These are phyloP conservation scores for Marronus borbonicus DNA, from an alignment of 2,888 invertebrate genomes.

Conservation along the genomic window DNA sequence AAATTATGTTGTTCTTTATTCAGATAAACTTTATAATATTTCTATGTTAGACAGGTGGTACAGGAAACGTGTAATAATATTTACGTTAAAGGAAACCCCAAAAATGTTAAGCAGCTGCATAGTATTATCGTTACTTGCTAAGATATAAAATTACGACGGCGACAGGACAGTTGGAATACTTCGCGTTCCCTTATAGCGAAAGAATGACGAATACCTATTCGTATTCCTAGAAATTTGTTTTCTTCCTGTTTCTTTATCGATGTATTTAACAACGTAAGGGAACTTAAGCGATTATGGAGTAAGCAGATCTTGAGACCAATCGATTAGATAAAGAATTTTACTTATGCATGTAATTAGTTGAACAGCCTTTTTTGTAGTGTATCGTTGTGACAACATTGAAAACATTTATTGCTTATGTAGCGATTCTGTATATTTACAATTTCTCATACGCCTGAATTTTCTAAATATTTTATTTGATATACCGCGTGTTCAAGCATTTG, in stretches of 20 bases:
- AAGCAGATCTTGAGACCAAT: neutral
- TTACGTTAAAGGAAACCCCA: conserved; percentile 47
- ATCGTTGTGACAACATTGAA: neutral
- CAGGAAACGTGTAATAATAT: conserved; percentile 50
- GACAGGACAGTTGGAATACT: conserved; percentile 28
- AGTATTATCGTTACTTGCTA: conserved; percentile 27
- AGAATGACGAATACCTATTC: conserved; percentile 8
- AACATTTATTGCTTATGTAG: neutral
- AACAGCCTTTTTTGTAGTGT: neutral
- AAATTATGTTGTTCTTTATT: no score
- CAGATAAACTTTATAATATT: no score
- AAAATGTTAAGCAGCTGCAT: conserved; percentile 52
- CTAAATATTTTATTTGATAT: no score
- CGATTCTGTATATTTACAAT: neutral
- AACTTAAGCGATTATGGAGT: neutral
- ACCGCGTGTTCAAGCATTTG: neutral
- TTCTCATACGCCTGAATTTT: neutral
- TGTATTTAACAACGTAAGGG: neutral
- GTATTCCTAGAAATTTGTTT: conserved; percentile 9
- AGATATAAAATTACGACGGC: conserved; percentile 34
- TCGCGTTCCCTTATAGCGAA: conserved; percentile 14
- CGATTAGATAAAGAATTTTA: neutral
- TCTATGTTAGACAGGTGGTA: neutral
- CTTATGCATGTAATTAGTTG: neutral
- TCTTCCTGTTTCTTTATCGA: neutral